phyloP scores from a whole-genome alignment of 2,113 vertebrate genomes.

The Myanophis thanlyinensis region DNA sequence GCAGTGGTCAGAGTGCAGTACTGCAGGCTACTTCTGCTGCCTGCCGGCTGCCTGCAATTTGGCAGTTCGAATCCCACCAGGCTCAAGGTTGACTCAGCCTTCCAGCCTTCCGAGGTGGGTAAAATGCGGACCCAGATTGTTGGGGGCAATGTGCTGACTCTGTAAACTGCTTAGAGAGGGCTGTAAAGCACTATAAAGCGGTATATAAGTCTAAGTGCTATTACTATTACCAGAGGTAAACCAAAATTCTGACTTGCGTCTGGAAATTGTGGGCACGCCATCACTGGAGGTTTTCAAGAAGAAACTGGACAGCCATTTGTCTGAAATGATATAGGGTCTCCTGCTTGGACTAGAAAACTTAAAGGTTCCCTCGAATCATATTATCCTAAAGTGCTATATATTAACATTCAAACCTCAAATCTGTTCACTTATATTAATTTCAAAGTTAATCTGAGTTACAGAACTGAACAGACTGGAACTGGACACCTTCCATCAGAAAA shows the following conservation, averaged over 20 bases:
- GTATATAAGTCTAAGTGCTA: too few species aligned
- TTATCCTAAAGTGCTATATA: constrained; percentile 20
- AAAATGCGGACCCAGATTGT: too few species aligned
- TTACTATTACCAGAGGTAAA: not conserved
- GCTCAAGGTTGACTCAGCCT: too few species aligned
- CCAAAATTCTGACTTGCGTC: not conserved
- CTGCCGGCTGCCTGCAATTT: too few species aligned
- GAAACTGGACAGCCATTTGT: not conserved
- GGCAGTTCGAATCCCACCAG: too few species aligned
- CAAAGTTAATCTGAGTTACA: constrained; percentile 55
- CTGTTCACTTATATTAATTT: constrained; percentile 52
- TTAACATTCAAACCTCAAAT: constrained; percentile 44
- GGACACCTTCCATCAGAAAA: not conserved
- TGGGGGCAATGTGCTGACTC: too few species aligned
- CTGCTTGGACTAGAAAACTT: not conserved
- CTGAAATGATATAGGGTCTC: not conserved
- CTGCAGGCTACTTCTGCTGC: too few species aligned
- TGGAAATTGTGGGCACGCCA: not conserved
- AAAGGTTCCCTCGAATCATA: not conserved
- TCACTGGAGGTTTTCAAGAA: not conserved
- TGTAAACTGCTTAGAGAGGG: too few species aligned
- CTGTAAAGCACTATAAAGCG: too few species aligned
- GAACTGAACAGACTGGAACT: not conserved
- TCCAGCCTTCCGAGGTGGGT: too few species aligned
- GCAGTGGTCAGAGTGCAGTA: too few species aligned